Evolutionary conservation across 2,113 vertebrate species (phyloP).

Genomic region (Oxyura jamaicensis): DNA sequence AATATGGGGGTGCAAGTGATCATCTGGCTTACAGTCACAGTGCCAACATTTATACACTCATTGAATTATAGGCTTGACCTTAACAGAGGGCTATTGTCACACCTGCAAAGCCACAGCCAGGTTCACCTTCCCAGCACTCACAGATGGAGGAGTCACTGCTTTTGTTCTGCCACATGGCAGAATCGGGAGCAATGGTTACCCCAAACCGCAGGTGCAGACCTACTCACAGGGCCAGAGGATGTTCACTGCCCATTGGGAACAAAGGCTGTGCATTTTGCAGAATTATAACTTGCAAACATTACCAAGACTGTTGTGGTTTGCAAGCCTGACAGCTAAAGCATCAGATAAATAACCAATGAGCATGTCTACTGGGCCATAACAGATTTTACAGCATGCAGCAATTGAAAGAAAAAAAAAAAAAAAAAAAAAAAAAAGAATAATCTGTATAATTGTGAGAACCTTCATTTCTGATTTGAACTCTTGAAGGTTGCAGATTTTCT

Average conservation of each 20-base stretch:
- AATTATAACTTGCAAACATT: background rate
- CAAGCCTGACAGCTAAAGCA: background rate
- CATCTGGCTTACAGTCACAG: background rate
- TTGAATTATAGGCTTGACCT: background rate
- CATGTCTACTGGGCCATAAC: background rate
- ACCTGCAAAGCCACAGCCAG: background rate
- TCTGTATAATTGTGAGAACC: background rate
- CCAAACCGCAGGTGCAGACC: accelerated
- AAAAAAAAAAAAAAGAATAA: background rate
- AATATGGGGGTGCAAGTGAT: background rate
- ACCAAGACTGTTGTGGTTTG: background rate
- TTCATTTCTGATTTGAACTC: background rate
- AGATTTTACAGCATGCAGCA: background rate
- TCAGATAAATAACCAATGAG: background rate
- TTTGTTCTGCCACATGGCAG: background rate
- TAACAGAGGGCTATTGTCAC: background rate
- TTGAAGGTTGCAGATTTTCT: slow-evolving; percentile 4
- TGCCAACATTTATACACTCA: background rate
- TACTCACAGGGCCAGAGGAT: background rate
- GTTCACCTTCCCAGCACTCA: background rate
- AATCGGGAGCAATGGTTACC: accelerated
- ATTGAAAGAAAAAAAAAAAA: background rate
- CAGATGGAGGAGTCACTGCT: background rate
- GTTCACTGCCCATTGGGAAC: background rate
- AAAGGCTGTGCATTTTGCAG: background rate